Evolutionary conservation across 2,113 vertebrate genomes (phyloP).

Genomic region (Athene noctua): DNA sequence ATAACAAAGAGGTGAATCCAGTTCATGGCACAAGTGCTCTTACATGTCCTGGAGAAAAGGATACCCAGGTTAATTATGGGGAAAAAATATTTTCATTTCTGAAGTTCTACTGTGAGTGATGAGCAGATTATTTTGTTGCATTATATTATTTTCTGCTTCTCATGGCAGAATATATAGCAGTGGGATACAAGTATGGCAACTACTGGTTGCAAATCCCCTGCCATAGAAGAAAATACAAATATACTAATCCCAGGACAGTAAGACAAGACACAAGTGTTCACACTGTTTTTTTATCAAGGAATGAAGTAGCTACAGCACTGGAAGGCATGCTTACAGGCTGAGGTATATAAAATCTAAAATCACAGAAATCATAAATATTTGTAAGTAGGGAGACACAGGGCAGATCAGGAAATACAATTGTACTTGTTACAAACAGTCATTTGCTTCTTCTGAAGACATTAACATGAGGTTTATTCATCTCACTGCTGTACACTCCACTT

Average conservation of each 20-base stretch:
- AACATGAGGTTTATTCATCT: not conserved
- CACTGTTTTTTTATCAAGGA: not conserved
- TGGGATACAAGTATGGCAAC: not conserved
- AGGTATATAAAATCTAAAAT: not conserved
- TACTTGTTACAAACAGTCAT: not conserved
- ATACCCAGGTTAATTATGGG: not conserved
- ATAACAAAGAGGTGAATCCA: not conserved
- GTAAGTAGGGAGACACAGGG: not conserved
- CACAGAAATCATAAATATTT: not conserved
- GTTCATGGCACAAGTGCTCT: not conserved
- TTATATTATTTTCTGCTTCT: not conserved
- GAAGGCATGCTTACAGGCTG: not conserved
- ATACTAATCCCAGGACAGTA: not conserved
- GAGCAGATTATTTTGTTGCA: not conserved
- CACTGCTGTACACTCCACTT: not conserved
- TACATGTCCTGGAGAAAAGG: not conserved
- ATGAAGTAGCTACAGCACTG: not conserved
- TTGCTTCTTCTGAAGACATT: not conserved
- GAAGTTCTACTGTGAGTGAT: not conserved
- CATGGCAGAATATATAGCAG: not conserved
- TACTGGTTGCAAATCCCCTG: not conserved
- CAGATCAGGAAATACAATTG: not conserved
- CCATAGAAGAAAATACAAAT: not conserved
- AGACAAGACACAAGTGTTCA: not conserved
- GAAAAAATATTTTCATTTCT: not conserved